Percentiles rank a stretch among this genome's conserved stretches.
phyloP scores from a whole-genome alignment of 2,888 invertebrate genomes.

The Sinotaia quadrata region DNA sequence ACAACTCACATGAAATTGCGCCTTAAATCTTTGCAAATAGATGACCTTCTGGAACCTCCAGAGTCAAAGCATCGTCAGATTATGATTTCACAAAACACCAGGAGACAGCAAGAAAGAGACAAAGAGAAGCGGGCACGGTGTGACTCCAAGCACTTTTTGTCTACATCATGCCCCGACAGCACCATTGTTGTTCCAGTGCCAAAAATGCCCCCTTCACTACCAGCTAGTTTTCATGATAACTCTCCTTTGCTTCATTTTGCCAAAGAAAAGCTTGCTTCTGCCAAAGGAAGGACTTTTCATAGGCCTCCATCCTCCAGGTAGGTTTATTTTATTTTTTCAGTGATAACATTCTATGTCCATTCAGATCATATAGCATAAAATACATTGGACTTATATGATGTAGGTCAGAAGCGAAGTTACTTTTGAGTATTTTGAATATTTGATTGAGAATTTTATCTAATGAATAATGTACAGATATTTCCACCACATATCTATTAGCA shows the following conservation, averaged over 20 bases:
- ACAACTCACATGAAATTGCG: slow-evolving; percentile 83
- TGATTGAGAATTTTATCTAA: too few relatives aligned
- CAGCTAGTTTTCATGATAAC: slow-evolving; percentile 60
- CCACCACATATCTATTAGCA: too few relatives aligned
- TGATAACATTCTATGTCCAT: too few relatives aligned
- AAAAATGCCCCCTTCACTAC: slow-evolving; percentile 75
- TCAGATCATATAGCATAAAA: too few relatives aligned
- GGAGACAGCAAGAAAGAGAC: slow-evolving; percentile 30
- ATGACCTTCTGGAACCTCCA: slow-evolving; percentile 86
- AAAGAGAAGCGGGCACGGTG: neutral
- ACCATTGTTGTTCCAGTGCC: slow-evolving; percentile 64
- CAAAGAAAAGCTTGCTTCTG: neutral
- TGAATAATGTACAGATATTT: too few relatives aligned
- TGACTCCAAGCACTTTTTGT: slow-evolving; percentile 75
- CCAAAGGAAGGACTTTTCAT: neutral
- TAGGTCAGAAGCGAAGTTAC: too few relatives aligned
- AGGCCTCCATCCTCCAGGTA: neutral
- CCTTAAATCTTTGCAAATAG: slow-evolving; percentile 89
- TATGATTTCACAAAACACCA: slow-evolving; percentile 74
- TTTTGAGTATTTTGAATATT: too few relatives aligned
- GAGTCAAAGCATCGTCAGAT: slow-evolving; percentile 87
- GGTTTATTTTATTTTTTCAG: too few relatives aligned
- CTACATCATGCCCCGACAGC: slow-evolving; percentile 83
- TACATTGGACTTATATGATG: too few relatives aligned
- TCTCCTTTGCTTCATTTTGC: neutral